Evolutionary conservation across 2,888 invertebrate genomes (phyloP), one percentile per base, ranked within the genome.

Genomic region (Spodoptera littoralis): DNA sequence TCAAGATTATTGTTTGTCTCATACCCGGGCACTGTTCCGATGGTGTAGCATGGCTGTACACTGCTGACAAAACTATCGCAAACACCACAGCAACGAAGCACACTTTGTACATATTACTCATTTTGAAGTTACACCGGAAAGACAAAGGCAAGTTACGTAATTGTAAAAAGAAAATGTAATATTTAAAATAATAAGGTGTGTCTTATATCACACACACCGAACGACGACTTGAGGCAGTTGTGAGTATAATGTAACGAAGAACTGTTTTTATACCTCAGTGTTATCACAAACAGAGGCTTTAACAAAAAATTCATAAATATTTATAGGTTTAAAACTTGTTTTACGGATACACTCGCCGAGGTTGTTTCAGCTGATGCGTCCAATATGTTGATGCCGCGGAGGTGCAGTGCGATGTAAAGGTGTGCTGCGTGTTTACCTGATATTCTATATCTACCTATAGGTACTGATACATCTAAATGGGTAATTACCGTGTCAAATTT

Each of bases 11-110:
- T 36, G 6, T 5, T 44, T 41, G 11, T 27, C 6, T 24, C 84
- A 74, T 77, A 88, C 88, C 84, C 60, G 73, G 57, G 66, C 88
- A 88, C 77, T 88, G 88, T 61, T 80, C 70, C 11, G 77, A 60
- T 3, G 86, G 86, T 3, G 82, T 82, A 8, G 67, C 55, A 22
- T 74, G 47, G 45, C 76, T 53, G 56, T 60, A 71, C 53, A 72
- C 69, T 18, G 57, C 41, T 12, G 45, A 11, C 46, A 22, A 43
- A 5, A 50, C 46, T 18, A 53, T 49, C 41, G 68, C 45, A n/a
- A 69, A 6, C 41, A 54, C 41, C 43, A 41, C 57, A n/a, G 48
- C n/a, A 43, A 57, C 43, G 4, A 47, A 54, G 53, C 62, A 57
- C 46, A 57, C 22, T 52, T 61, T 57, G 11, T 46, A 50, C 45